Percentiles rank a stretch among this genome's conserved stretches.
Conservation (phyloP, 1,140 invertebrate genomes). For the Heliconius congener region DNA sequence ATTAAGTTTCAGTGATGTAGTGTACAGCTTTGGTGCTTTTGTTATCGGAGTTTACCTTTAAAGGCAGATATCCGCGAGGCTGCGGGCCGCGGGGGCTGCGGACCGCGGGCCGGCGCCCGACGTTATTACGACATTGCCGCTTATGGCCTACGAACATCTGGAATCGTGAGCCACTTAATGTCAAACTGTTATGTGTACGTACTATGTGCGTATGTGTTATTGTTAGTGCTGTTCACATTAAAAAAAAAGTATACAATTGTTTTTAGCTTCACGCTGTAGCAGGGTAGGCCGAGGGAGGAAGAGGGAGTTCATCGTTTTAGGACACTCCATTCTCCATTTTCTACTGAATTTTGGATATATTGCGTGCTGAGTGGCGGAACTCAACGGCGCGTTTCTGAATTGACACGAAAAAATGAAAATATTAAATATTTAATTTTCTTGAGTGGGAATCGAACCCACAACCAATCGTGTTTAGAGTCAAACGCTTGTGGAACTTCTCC, state of each 20-base stretch:
- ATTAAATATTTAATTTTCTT: too few relatives aligned
- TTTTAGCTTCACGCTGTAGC: too few relatives aligned
- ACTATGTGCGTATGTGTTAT: background rate
- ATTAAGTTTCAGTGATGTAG: conserved; percentile 3
- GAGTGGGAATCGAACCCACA: too few relatives aligned
- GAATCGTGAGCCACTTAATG: conserved; percentile 15
- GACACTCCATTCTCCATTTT: too few relatives aligned
- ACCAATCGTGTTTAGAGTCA: too few relatives aligned
- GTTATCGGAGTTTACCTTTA: conserved; percentile 68
- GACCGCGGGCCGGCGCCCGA: conserved; percentile 38
- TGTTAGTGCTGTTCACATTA: background rate
- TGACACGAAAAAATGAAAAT: too few relatives aligned
- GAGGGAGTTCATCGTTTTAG: too few relatives aligned
- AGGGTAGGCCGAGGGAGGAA: too few relatives aligned
- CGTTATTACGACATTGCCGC: conserved; percentile 47
- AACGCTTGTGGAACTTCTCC: too few relatives aligned
- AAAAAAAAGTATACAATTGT: background rate
- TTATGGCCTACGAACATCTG: conserved; percentile 47
- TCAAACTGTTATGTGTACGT: background rate
- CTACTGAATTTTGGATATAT: too few relatives aligned
- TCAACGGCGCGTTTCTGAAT: too few relatives aligned
- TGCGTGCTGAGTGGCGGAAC: too few relatives aligned
- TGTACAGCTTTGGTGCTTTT: conserved; percentile 43
- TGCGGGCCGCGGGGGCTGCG: conserved; percentile 45
- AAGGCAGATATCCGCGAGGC: conserved; percentile 59